Evolutionary conservation across 2,113 vertebrate genomes (phyloP).

Genomic region (Labeo rohita): DNA sequence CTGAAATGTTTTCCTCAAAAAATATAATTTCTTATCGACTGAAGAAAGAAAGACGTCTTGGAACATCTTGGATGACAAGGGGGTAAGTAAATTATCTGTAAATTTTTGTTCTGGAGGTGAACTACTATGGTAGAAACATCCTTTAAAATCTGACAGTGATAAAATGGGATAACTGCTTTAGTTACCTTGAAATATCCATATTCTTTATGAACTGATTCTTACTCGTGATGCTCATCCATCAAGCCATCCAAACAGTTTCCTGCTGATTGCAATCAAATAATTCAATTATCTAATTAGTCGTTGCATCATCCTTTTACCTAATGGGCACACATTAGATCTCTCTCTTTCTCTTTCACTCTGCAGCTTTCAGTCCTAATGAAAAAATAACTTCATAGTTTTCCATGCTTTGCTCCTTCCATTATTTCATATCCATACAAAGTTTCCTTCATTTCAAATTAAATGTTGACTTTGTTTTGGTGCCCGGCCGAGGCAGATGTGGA

Average conservation of each 20-base stretch:
- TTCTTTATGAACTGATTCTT: conserved; percentile 20
- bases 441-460: conserved; percentile 65
- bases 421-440: conserved; percentile 49
- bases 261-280: conserved; percentile 49
- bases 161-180: conserved; percentile 14
- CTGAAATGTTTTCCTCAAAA: too few relatives aligned
- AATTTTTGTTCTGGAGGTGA: too few relatives aligned
- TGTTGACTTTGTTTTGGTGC: conserved; percentile 70
- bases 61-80: too few relatives aligned
- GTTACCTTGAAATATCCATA: conserved; percentile 29
- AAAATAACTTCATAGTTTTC: conserved; percentile 50
- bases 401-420: conserved; percentile 39
- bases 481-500: conserved; percentile 50
- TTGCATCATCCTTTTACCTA: conserved; percentile 44
- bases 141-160: background rate
- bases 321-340: conserved; percentile 8
- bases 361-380: conserved; percentile 57
- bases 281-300: conserved; percentile 45
- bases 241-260: conserved; percentile 32
- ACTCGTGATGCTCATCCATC: conserved; percentile 26
- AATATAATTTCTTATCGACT: too few relatives aligned
- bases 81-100: too few relatives aligned
- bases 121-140: too few relatives aligned
- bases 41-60: too few relatives aligned
- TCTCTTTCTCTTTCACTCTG: background rate